Conservation (phyloP, 30 jellyfish, hydroid and myxozoan genomes). For the Aurelia sp. region DNA sequence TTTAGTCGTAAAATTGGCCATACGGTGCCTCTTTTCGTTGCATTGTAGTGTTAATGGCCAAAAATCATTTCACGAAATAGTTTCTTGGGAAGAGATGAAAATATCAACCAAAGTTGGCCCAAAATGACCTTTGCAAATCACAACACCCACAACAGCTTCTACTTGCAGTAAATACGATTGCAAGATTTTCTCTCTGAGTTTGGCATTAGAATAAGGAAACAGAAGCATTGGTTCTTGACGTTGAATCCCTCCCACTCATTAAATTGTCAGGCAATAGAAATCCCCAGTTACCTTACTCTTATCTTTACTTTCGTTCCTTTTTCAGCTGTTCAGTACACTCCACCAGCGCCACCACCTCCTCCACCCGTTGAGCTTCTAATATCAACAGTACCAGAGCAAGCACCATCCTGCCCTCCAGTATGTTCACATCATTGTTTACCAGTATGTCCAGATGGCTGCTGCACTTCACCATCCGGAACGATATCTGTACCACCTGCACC, state of each 20-base stretch:
- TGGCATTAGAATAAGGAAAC: no score
- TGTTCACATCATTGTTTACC: slow-evolving; percentile 73
- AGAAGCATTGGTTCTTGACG: not conserved
- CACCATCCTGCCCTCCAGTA: slow-evolving; percentile 69
- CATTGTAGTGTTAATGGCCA: no score
- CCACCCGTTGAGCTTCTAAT: slow-evolving; percentile 78
- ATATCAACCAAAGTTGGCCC: no score
- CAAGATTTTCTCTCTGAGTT: no score
- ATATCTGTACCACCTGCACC: slow-evolving; percentile 75
- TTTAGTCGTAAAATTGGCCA: no score
- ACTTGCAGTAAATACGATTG: no score
- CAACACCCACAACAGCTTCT: no score
- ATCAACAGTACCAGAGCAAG: slow-evolving; percentile 44
- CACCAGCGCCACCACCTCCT: slow-evolving; percentile 84
- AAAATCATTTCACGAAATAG: no score
- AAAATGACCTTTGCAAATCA: no score
- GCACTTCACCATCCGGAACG: slow-evolving; percentile 17
- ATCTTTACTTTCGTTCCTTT: not conserved
- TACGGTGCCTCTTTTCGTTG: no score
- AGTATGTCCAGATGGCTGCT: slow-evolving; percentile 58
- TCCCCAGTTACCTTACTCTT: not conserved
- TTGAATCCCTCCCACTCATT: not conserved
- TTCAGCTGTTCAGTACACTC: slow-evolving; percentile 57
- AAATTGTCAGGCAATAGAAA: not conserved
- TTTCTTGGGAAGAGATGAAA: no score